Conservation (phyloP, 2,888 invertebrate species). For the Palloptera scutellata region DNA sequence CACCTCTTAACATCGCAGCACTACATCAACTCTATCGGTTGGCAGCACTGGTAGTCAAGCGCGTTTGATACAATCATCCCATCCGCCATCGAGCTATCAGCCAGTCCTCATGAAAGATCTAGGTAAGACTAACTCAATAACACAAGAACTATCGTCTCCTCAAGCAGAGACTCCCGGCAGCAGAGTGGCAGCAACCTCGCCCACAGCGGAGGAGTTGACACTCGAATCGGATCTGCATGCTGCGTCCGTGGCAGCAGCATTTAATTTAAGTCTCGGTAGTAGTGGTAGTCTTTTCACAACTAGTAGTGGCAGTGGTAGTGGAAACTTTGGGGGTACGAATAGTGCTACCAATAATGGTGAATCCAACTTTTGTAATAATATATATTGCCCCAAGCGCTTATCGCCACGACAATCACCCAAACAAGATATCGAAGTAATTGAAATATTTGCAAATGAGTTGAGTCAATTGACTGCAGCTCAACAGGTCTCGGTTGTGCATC, state of each 20-base stretch:
- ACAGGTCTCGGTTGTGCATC: conserved; percentile 61
- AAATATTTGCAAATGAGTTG: conserved; percentile 61
- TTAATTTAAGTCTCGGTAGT: conserved; percentile 61
- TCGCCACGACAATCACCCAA: conserved; percentile 63
- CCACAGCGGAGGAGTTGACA: conserved; percentile 24
- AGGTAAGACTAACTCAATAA: conserved; percentile 73
- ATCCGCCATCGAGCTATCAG: conserved; percentile 91
- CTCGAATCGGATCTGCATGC: conserved; percentile 54
- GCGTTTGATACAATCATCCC: conserved; percentile 90
- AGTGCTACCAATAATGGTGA: conserved; percentile 29
- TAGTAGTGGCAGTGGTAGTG: conserved; percentile 37
- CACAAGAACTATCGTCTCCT: conserved; percentile 47
- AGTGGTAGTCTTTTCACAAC: conserved; percentile 54
- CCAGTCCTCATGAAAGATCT: conserved; percentile 87
- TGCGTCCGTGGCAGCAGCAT: conserved; percentile 54
- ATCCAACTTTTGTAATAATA: conserved; percentile 28
- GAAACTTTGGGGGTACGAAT: conserved; percentile 17
- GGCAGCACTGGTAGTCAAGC: conserved; percentile 94
- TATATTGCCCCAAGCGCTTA: conserved; percentile 46
- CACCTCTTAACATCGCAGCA: conserved; percentile 67
- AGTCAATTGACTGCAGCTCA: conserved; percentile 54
- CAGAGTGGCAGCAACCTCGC: conserved; percentile 24
- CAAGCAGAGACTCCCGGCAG: conserved; percentile 36
- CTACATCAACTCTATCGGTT: conserved; percentile 91
- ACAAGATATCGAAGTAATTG: conserved; percentile 62